Conservation (phyloP, 2,113 vertebrate genomes). For the Periophthalmodon schlosseri region DNA sequence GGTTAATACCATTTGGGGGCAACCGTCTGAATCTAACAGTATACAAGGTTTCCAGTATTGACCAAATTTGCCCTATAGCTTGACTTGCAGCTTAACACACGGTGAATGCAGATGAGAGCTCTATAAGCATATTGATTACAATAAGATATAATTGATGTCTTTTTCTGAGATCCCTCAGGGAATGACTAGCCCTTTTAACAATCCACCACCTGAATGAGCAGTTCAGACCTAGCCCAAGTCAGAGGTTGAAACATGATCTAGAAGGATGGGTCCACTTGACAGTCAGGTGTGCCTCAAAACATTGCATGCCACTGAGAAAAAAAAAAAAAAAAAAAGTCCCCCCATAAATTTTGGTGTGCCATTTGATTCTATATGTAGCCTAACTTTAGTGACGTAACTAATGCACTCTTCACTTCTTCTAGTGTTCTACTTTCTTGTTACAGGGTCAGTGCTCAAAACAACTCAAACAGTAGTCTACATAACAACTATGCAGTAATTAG, state of each 20-base stretch:
- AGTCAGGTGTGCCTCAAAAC: constrained; percentile 50
- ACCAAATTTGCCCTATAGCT: constrained; percentile 34
- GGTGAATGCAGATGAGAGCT: constrained; percentile 6
- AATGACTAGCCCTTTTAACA: constrained; percentile 2
- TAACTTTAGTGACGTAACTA: neutral
- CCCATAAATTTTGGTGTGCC: no score
- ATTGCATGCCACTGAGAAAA: neutral
- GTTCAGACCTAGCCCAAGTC: constrained; percentile 19
- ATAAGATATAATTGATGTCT: constrained; percentile 31
- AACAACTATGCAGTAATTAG: neutral
- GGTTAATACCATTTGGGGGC: no score
- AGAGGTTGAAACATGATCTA: constrained; percentile 52
- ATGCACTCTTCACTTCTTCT: neutral
- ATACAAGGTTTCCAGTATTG: constrained; percentile 6
- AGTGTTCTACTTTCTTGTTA: neutral
- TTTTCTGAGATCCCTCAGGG: constrained; percentile 24
- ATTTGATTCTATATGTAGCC: neutral
- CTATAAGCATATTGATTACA: constrained; percentile 56
- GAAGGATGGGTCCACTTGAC: constrained; percentile 3
- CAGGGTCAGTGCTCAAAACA: neutral
- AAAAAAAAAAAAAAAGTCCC: no score
- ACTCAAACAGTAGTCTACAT: neutral
- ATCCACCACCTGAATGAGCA: constrained; percentile 5
- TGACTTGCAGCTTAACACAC: constrained; percentile 22
- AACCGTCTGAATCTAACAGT: neutral